Evolutionary conservation across 2,113 vertebrate genomes (phyloP).

Genomic region (Istiophorus platypterus): DNA sequence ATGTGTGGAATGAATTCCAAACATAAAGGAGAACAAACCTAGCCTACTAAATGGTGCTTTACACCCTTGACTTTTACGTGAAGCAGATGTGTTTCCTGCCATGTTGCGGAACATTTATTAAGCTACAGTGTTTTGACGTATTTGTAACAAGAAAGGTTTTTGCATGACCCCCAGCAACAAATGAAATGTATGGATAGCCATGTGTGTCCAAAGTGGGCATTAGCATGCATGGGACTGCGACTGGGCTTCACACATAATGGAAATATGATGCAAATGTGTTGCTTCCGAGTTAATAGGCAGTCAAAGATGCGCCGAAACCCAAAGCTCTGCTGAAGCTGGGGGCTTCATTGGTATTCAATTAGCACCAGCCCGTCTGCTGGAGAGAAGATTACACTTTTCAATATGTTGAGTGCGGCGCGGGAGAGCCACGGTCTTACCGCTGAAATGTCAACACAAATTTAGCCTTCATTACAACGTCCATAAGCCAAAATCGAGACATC

Average conservation of each 20-base stretch:
- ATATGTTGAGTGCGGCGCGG: not conserved
- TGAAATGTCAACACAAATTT: constrained; percentile 40
- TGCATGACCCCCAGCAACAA: too few relatives aligned
- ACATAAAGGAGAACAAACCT: too few relatives aligned
- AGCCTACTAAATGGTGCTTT: not conserved
- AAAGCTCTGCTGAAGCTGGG: not conserved
- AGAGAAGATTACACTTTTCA: not conserved
- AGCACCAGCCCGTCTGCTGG: not conserved
- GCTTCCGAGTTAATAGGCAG: not conserved
- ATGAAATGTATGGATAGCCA: too few relatives aligned
- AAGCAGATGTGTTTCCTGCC: too few relatives aligned
- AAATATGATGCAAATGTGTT: not conserved
- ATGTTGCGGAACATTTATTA: not conserved
- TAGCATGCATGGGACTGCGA: not conserved
- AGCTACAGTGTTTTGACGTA: too few relatives aligned
- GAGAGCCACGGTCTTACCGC: not conserved
- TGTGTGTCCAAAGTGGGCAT: not conserved
- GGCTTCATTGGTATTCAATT: constrained; percentile 17
- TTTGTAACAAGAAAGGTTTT: too few relatives aligned
- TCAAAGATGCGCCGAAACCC: not conserved
- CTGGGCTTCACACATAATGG: too few relatives aligned
- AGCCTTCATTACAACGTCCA: constrained; percentile 1
- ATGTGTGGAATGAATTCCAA: not conserved
- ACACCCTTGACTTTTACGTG: too few relatives aligned
- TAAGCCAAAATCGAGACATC: not conserved